Percentiles rank a stretch among this genome's conserved stretches.
Conservation (phyloP, 2,113 vertebrate genomes). For the Megaceryle maxima region DNA sequence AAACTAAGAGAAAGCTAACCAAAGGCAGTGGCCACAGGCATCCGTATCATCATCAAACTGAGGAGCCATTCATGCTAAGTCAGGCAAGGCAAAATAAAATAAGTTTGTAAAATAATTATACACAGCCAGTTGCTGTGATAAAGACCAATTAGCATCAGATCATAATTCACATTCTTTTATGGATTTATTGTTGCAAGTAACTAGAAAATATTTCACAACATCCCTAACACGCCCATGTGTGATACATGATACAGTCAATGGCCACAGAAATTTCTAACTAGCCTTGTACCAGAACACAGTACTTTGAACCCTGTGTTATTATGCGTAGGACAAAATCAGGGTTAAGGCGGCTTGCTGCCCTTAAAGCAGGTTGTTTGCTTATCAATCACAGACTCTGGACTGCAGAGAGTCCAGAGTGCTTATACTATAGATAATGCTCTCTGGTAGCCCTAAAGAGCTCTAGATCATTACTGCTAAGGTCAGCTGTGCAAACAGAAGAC, state of each 20-base stretch:
- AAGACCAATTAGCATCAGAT: not conserved
- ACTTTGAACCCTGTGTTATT: not conserved
- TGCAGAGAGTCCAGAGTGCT: not conserved
- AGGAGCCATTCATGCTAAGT: not conserved
- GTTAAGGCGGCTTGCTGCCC: not conserved
- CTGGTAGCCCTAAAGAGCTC: not conserved
- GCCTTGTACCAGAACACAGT: not conserved
- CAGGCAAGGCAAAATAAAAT: not conserved
- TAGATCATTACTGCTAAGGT: not conserved
- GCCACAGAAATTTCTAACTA: not conserved
- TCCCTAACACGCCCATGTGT: not conserved
- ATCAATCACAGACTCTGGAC: not conserved
- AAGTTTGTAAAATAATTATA: not conserved
- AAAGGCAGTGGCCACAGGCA: not conserved
- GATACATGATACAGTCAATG: not conserved
- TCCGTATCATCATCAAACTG: not conserved
- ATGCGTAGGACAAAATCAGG: not conserved
- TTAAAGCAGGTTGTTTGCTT: not conserved
- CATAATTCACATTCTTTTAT: not conserved
- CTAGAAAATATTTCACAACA: constrained; percentile 13
- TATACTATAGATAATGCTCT: not conserved
- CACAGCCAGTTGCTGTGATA: not conserved
- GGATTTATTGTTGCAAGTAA: not conserved
- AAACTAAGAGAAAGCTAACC: not conserved
- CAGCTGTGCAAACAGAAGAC: not conserved